These are phyloP conservation scores for Chaetura pelagica DNA, from an alignment of 2,113 vertebrate species.

Conservation along the genomic window DNA sequence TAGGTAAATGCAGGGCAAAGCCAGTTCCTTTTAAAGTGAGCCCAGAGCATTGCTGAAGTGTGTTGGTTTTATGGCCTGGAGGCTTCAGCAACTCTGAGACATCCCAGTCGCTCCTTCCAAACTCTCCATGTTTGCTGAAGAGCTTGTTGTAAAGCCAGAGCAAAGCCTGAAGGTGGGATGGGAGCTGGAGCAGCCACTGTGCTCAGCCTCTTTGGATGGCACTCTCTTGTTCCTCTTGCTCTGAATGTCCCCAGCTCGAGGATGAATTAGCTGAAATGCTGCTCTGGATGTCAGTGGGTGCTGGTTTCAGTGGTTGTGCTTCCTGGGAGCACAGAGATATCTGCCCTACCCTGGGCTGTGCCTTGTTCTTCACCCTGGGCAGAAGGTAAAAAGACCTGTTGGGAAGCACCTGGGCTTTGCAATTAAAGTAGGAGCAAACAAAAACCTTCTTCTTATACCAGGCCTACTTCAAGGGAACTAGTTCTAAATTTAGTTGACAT, in stretches of 20 bases:
- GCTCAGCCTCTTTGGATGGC: background rate
- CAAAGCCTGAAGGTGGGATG: background rate
- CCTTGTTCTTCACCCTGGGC: accelerated
- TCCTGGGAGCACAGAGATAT: background rate
- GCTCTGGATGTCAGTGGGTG: background rate
- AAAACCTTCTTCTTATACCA: background rate
- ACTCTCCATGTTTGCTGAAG: no score
- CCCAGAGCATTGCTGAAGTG: background rate
- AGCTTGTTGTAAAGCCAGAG: background rate
- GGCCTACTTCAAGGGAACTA: background rate
- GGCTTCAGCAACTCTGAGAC: background rate
- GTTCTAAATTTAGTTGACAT: background rate
- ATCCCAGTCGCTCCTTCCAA: background rate
- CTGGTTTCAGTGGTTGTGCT: background rate
- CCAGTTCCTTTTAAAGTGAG: background rate
- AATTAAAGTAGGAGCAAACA: background rate
- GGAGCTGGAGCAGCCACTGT: background rate
- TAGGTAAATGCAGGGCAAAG: background rate
- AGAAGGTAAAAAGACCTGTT: background rate
- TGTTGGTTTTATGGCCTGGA: background rate
- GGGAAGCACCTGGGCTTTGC: background rate
- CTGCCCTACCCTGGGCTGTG: background rate
- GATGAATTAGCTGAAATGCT: background rate
- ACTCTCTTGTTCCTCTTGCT: background rate
- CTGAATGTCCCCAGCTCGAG: background rate